These are phyloP conservation scores for Speoplatyrhinus poulsoni DNA, from an alignment of 2,113 vertebrate genomes.

Conservation along the genomic window DNA sequence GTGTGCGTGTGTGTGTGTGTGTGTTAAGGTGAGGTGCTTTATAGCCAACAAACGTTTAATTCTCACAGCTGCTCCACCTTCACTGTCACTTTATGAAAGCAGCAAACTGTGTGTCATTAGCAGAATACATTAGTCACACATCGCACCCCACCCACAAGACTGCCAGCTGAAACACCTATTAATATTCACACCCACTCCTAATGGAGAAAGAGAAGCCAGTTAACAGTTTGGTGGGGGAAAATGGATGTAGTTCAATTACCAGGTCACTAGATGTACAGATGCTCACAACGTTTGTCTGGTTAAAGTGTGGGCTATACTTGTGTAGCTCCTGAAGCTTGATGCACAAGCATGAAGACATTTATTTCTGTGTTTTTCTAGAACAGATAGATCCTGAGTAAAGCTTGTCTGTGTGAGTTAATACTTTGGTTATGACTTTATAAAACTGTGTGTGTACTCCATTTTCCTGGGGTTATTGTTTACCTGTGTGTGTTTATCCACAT, in stretches of 20 bases:
- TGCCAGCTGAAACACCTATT: conserved; percentile 47
- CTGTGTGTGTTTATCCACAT: neutral
- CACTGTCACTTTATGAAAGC: conserved; percentile 53
- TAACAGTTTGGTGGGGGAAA: conserved; percentile 20
- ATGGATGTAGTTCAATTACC: conserved; percentile 24
- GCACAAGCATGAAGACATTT: too few relatives aligned
- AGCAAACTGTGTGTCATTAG: conserved; percentile 61
- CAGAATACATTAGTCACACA: conserved; percentile 53
- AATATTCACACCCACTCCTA: conserved; percentile 52
- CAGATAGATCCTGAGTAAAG: conserved; percentile 35
- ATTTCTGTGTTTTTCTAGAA: conserved; percentile 27
- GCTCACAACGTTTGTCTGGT: neutral
- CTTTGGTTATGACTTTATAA: neutral
- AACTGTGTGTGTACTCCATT: neutral
- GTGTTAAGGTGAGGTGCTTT: conserved; percentile 45
- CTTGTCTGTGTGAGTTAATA: too few relatives aligned
- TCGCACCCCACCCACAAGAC: conserved; percentile 4
- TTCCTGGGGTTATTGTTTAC: too few relatives aligned
- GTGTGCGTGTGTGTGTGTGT: conserved; percentile 3
- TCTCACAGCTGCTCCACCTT: conserved; percentile 54
- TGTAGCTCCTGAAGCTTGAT: too few relatives aligned
- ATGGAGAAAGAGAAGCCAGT: conserved; percentile 40
- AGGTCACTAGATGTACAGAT: conserved; percentile 12
- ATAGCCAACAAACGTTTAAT: conserved; percentile 63
- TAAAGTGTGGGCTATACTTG: neutral